These are phyloP conservation scores for Charadrius vociferus DNA, from an alignment of 2,113 vertebrate genomes.

Conservation along the genomic window DNA sequence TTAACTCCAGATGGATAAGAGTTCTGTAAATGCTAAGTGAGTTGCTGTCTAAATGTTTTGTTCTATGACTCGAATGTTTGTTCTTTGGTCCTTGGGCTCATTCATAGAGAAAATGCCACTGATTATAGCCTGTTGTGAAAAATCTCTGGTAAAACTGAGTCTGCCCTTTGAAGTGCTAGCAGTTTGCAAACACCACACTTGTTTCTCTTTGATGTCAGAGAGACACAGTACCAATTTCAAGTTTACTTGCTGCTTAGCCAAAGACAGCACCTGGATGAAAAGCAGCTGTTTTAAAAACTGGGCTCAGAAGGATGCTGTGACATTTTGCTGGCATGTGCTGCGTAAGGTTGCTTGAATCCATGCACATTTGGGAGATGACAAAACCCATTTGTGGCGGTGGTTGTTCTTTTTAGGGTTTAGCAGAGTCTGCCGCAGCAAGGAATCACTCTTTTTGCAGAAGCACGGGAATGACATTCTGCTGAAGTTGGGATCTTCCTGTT, in stretches of 20 bases:
- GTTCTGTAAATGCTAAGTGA: neutral
- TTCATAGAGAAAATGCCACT: neutral
- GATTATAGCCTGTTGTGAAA: neutral
- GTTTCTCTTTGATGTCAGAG: neutral
- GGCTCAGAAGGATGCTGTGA: neutral
- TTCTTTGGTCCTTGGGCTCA: neutral
- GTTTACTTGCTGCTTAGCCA: neutral
- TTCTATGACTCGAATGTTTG: neutral
- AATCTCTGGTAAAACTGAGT: neutral
- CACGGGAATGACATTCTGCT: neutral
- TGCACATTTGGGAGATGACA: neutral
- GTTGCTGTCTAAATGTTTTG: neutral
- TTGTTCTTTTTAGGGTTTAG: neutral
- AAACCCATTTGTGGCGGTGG: neutral
- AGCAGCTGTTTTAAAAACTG: neutral
- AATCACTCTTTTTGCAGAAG: neutral
- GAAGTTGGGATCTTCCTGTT: neutral
- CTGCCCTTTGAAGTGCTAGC: neutral
- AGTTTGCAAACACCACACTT: neutral
- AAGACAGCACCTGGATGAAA: neutral
- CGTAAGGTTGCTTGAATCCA: neutral
- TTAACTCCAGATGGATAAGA: neutral
- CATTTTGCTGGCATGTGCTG: neutral
- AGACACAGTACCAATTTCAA: neutral
- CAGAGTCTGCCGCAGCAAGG: neutral